Base-by-base conservation (phyloP, 2,888 invertebrate genomes). In the Salticus scenicus region DNA sequence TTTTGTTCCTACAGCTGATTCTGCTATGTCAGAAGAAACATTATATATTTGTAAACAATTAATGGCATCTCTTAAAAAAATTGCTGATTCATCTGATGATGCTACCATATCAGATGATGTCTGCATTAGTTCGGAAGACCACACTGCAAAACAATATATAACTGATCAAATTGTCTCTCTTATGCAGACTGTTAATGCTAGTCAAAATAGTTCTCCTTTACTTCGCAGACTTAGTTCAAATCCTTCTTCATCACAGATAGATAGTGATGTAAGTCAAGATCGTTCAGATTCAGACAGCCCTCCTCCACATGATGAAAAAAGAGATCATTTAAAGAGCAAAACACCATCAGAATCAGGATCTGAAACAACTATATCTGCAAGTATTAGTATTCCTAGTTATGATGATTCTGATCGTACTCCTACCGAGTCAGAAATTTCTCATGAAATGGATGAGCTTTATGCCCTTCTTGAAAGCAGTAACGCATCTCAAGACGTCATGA, bases 31-130 rank as follows among this genome's bases (percentile, higher is more conserved):
- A 87, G 93, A 94, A 74, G 96, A 97, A 91, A 95, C 96, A 0
- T 95, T 95, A 0, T 94, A 96, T 88, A 96, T 96, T n/a, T 97
- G 97, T 90, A 95, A 95, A 89, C 95, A 96, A 90, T 91, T 97
- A 77, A 95, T 97, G 57, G 95, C 96, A 4, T 96, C 96, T 0
- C 94, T 97, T 41, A 89, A 89, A 47, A 88, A 89, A 88, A 94
- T 95, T 91, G 94, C 96, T 0, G 89, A 89, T 79, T 82, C 87
- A 24, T 87, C 81, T 17, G 67, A 37, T 37, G 31, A 24, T 20
- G 57, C 63, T 33, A 30, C 27, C 57, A 42, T 67, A 14, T 47
- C 57, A 24, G 81, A 82, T 41, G 71, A 72, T 17, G 41, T 57
- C n/a, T 69, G 64, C 14, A 51, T 77, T 28, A 75, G 42, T 37